Percentiles rank a stretch among this genome's conserved stretches.
phyloP scores from a whole-genome alignment of 2,113 vertebrate genomes.

The Ptychochromis oligacanthus region DNA sequence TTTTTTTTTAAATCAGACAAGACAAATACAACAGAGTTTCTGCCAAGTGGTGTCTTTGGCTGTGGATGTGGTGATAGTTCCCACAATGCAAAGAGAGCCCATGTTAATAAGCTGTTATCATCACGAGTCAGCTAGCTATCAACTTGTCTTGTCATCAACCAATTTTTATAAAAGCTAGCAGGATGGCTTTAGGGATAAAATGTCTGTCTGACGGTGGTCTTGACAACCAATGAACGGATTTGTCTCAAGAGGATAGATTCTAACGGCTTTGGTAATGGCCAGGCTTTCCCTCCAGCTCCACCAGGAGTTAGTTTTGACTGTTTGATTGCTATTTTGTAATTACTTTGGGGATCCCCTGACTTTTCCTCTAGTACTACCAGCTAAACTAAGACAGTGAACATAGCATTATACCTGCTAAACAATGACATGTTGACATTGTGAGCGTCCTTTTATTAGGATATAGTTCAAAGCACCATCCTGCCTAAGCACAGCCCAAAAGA shows the following conservation, averaged over 20 bases:
- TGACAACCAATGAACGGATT: background rate
- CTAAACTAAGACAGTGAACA: background rate
- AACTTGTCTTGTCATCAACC: background rate
- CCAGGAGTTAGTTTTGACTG: background rate
- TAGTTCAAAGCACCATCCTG: background rate
- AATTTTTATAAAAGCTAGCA: background rate
- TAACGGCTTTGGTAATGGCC: background rate
- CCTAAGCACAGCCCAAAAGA: background rate
- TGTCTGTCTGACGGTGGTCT: background rate
- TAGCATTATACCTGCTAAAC: background rate
- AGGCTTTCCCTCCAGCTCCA: background rate
- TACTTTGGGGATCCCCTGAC: background rate
- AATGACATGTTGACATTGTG: background rate
- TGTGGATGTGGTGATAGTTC: background rate
- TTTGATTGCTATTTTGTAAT: background rate
- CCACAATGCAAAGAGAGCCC: background rate
- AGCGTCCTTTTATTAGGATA: background rate
- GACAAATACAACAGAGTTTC: background rate
- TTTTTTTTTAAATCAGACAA: too few relatives aligned
- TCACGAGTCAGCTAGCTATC: background rate
- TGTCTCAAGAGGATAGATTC: background rate
- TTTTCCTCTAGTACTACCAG: background rate
- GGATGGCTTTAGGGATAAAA: background rate
- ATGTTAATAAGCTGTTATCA: slow-evolving; percentile 4
- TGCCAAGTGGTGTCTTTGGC: background rate